A percentile compares a stretch with the other conserved stretches of the same genome.
phyloP scores from a whole-genome alignment of 2,113 vertebrate species.

The Cacatua alba region DNA sequence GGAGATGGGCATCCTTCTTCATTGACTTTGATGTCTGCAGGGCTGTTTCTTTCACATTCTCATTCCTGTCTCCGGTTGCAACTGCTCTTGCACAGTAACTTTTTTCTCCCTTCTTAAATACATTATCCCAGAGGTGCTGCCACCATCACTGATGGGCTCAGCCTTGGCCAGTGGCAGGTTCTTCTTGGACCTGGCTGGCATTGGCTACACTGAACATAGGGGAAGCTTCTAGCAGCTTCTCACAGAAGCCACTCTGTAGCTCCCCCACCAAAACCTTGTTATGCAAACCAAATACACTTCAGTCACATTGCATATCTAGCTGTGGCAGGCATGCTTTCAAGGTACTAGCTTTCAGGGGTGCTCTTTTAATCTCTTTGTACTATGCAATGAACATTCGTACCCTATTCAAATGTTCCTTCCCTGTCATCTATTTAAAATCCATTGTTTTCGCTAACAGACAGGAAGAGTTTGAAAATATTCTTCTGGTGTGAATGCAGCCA shows the following conservation, averaged over 20 bases:
- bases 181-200: background rate
- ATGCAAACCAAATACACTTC: background rate
- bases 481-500: background rate
- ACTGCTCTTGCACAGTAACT: background rate
- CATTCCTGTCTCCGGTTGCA: background rate
- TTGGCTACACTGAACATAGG: background rate
- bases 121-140: background rate
- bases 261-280: background rate
- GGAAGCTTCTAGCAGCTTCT: background rate
- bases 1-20: background rate
- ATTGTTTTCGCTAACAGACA: background rate
- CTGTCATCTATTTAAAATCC: background rate
- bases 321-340: background rate
- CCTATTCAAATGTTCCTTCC: background rate
- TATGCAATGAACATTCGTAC: background rate
- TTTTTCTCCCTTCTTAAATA: background rate
- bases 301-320: background rate
- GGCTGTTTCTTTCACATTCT: background rate
- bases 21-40: background rate
- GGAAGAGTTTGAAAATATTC: background rate
- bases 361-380: background rate
- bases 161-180: background rate
- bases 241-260: background rate
- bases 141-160: background rate
- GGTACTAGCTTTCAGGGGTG: background rate